Evolutionary conservation across 2,797 vertebrate species (phyloP).

Genomic region (Sciaenops ocellatus): DNA sequence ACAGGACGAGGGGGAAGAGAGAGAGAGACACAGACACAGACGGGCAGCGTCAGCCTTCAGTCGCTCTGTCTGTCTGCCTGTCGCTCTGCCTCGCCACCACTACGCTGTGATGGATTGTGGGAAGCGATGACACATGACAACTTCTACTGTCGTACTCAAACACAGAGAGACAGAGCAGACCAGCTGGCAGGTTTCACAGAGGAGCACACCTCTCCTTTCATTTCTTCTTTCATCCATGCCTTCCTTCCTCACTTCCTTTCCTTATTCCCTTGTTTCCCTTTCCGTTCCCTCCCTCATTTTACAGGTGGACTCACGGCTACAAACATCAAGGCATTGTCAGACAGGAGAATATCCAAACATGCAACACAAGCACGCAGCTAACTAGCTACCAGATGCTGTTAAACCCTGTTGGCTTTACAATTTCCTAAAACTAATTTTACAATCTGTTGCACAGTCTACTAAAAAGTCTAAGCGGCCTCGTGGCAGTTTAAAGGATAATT

Average conservation of each 20-base stretch:
- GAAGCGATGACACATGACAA: slow-evolving; percentile 69
- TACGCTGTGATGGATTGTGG: slow-evolving; percentile 61
- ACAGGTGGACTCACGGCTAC: neutral
- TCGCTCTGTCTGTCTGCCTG: slow-evolving; percentile 20
- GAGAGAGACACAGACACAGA: neutral
- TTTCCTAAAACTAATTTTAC: slow-evolving; percentile 16
- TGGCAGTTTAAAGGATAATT: slow-evolving; percentile 3
- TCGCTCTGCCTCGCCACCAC: slow-evolving; percentile 44
- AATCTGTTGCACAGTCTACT: slow-evolving; percentile 7
- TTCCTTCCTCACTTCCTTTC: too few species aligned
- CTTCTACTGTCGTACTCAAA: slow-evolving; percentile 44
- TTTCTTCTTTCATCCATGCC: neutral
- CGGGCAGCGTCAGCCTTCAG: slow-evolving; percentile 7
- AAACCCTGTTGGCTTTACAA: slow-evolving; percentile 22
- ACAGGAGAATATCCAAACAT: neutral
- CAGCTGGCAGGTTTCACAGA: slow-evolving; percentile 38
- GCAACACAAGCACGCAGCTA: neutral
- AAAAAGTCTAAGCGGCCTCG: neutral
- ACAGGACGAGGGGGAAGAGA: neutral
- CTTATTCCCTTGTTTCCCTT: too few species aligned
- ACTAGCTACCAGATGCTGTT: slow-evolving; percentile 40
- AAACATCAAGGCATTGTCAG: neutral
- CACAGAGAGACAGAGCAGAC: slow-evolving; percentile 23
- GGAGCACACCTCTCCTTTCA: neutral
- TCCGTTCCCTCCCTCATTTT: neutral